phyloP scores from a whole-genome alignment of 2,797 vertebrate genomes.

The Tympanoctomys barrerae region DNA sequence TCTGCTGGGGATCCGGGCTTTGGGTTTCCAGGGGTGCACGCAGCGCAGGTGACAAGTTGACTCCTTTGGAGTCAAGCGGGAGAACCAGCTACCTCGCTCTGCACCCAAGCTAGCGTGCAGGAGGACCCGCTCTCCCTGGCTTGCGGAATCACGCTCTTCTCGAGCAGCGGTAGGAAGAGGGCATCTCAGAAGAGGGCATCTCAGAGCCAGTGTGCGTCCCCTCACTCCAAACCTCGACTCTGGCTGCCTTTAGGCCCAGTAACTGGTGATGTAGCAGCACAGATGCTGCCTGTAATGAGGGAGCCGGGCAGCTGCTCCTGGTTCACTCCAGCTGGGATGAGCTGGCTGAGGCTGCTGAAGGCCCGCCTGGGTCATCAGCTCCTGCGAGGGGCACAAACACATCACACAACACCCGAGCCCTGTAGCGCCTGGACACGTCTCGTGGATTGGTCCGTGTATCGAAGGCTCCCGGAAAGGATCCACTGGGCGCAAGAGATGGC shows the following conservation, averaged over 20 bases:
- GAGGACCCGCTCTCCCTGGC: conserved; percentile 14
- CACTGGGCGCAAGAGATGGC: conserved; percentile 86
- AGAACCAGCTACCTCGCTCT: conserved; percentile 63
- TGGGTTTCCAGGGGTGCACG: conserved; percentile 35
- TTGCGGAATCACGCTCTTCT: conserved; percentile 67
- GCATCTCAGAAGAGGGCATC: neutral
- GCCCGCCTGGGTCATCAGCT: conserved; percentile 87
- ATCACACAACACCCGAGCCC: conserved; percentile 67
- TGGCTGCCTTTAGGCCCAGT: neutral
- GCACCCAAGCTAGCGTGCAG: neutral
- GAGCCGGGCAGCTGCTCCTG: conserved; percentile 85
- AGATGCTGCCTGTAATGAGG: no score
- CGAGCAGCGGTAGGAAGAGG: conserved; percentile 36
- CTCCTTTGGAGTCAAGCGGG: conserved; percentile 59
- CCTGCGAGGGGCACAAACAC: conserved; percentile 87
- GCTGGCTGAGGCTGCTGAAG: conserved; percentile 85
- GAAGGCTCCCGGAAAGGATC: conserved; percentile 88
- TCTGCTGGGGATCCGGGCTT: neutral
- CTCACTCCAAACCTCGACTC: neutral
- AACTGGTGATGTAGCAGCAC: no score
- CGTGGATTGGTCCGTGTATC: conserved; percentile 82
- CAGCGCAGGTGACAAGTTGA: neutral
- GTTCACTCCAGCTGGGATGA: conserved; percentile 61
- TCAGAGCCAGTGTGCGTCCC: no score
- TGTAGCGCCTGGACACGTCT: conserved; percentile 89